phyloP scores from a whole-genome alignment of 2,113 vertebrate genomes.

The Equus quagga region DNA sequence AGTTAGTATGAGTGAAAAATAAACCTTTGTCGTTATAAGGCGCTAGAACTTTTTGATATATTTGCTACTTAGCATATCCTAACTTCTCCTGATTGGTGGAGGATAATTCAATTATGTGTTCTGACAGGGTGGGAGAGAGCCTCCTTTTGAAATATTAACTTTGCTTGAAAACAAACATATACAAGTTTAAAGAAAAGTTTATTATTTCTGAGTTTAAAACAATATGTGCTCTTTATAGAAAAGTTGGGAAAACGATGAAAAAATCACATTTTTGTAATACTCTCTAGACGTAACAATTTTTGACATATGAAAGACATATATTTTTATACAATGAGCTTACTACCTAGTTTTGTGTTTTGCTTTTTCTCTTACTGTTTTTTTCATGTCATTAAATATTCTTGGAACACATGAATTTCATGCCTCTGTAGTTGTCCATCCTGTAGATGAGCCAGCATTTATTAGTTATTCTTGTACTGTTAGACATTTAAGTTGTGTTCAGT shows the following conservation, averaged over 20 bases:
- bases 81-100: background rate
- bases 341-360: background rate
- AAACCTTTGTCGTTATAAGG: background rate
- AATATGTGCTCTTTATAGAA: background rate
- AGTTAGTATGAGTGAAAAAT: background rate
- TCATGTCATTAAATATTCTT: background rate
- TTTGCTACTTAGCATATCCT: background rate
- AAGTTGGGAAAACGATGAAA: background rate
- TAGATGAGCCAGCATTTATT: background rate
- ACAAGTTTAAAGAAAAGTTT: constrained; percentile 11
- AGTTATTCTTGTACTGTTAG: background rate
- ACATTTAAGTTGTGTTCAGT: background rate
- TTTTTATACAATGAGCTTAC: background rate
- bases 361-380: background rate
- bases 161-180: background rate
- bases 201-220: constrained; percentile 23
- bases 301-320: background rate
- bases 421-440: background rate
- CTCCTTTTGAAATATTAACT: constrained; percentile 1
- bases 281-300: background rate
- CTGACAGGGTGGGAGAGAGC: background rate
- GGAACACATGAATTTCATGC: background rate
- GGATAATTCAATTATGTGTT: background rate
- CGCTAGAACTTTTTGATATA: background rate
- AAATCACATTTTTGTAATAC: background rate